Conservation (phyloP, 2,888 invertebrate genomes). For the Drosophila bunnanda region DNA sequence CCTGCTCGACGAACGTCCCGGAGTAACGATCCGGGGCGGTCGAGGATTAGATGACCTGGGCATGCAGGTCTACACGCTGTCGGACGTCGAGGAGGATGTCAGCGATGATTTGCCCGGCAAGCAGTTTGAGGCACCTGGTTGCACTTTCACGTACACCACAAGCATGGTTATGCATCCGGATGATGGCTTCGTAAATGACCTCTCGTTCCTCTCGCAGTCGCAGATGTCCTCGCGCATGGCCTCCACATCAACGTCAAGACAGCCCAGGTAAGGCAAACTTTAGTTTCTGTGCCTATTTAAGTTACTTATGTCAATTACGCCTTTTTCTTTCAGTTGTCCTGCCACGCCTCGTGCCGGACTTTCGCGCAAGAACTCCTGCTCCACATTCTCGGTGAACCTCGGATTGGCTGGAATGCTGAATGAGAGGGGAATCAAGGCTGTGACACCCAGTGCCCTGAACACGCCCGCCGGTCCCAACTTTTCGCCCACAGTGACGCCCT, state of each 20-base stretch:
- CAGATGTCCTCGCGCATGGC: slow-evolving; percentile 89
- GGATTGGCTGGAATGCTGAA: slow-evolving; percentile 91
- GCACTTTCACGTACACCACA: slow-evolving; percentile 94
- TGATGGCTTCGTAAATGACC: slow-evolving; percentile 89
- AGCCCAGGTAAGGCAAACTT: slow-evolving; percentile 76
- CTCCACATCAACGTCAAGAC: slow-evolving; percentile 87
- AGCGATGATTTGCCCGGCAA: slow-evolving; percentile 92
- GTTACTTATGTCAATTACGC: neutral
- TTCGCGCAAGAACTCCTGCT: slow-evolving; percentile 92
- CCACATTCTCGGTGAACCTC: slow-evolving; percentile 89
- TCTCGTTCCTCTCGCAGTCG: slow-evolving; percentile 87
- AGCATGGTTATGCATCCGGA: slow-evolving; percentile 95
- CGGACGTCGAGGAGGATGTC: slow-evolving; percentile 87
- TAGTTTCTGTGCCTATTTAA: neutral
- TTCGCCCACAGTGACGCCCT: slow-evolving; percentile 94
- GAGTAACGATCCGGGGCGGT: slow-evolving; percentile 93
- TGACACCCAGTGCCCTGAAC: slow-evolving; percentile 88
- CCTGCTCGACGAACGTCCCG: slow-evolving; percentile 94
- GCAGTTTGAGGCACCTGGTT: slow-evolving; percentile 90
- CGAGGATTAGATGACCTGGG: slow-evolving; percentile 91
- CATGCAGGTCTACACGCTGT: slow-evolving; percentile 87
- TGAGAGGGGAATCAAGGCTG: slow-evolving; percentile 90
- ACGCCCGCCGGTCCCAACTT: slow-evolving; percentile 88
- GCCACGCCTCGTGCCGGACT: slow-evolving; percentile 85
- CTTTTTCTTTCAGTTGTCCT: slow-evolving; percentile 80